Evolutionary conservation across 2,797 vertebrate genomes (phyloP).

Genomic region (Champsocephalus esox): DNA sequence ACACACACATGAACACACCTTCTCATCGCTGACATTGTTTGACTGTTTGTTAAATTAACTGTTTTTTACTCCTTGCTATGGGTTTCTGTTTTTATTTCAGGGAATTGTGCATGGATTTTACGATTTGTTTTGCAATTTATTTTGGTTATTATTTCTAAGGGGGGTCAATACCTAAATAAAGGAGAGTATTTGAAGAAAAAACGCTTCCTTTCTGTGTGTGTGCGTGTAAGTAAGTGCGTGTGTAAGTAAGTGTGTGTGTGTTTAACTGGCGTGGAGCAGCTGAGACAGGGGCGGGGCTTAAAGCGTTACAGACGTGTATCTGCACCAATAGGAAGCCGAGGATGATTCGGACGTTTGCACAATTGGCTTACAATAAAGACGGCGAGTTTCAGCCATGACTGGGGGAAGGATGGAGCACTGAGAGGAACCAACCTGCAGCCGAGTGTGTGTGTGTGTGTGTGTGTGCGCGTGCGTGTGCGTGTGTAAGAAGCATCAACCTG

Average conservation of each 20-base stretch:
- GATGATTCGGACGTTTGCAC: constrained; percentile 50
- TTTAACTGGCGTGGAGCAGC: constrained; percentile 13
- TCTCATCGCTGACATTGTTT: constrained; percentile 51
- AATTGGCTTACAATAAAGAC: constrained; percentile 70
- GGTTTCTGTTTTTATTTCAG: constrained; percentile 74
- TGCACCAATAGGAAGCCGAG: constrained; percentile 69
- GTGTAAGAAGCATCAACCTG: constrained; percentile 4
- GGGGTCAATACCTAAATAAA: constrained; percentile 77
- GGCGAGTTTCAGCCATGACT: constrained; percentile 52
- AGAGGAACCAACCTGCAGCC: constrained; percentile 20
- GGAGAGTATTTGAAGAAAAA: constrained; percentile 67
- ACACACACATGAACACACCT: constrained; percentile 21
- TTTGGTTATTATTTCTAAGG: constrained; percentile 23
- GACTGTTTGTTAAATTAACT: constrained; percentile 58
- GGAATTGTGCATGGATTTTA: constrained; percentile 77
- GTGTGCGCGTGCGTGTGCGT: no score
- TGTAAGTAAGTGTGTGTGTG: background rate
- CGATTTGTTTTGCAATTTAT: constrained; percentile 68
- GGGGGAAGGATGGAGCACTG: constrained; percentile 51
- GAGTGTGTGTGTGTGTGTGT: constrained; percentile 10
- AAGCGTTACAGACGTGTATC: constrained; percentile 51
- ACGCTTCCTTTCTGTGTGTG: background rate
- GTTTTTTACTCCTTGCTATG: constrained; percentile 71
- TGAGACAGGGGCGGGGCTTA: constrained; percentile 27
- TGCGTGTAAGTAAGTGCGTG: no score